A percentile compares a stretch with the other conserved stretches of the same genome.
Evolutionary conservation across 2,797 vertebrate genomes (phyloP).

Genomic region (Furcifer pardalis): DNA sequence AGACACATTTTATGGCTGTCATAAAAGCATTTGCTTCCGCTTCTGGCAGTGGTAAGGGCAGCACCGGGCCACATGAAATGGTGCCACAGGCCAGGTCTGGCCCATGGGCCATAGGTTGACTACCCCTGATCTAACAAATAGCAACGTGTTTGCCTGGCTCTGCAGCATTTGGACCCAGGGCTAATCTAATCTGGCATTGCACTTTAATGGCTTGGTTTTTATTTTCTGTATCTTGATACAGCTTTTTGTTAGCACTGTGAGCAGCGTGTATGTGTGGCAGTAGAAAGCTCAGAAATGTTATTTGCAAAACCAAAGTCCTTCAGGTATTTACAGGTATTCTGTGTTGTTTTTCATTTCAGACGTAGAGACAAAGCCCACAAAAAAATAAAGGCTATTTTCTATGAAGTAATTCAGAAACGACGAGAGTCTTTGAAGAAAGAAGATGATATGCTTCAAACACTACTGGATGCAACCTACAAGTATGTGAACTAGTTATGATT

Average conservation of each 20-base stretch:
- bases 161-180: too few species aligned
- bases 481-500: slow-evolving; percentile 66
- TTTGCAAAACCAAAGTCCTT: not conserved
- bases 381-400: slow-evolving; percentile 95
- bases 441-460: slow-evolving; percentile 94
- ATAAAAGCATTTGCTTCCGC: too few species aligned
- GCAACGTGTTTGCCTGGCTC: too few species aligned
- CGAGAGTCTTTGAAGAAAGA: slow-evolving; percentile 80
- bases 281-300: not conserved
- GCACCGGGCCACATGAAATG: too few species aligned
- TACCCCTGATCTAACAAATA: too few species aligned
- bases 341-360: slow-evolving; percentile 67
- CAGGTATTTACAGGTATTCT: not conserved
- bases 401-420: slow-evolving; percentile 90
- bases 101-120: too few species aligned
- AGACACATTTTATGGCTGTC: too few species aligned
- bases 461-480: slow-evolving; percentile 95
- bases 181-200: not conserved
- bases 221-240: not conserved
- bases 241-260: not conserved
- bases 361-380: slow-evolving; percentile 90
- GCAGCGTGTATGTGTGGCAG: not conserved
- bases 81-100: too few species aligned
- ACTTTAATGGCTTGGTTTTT: not conserved
- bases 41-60: too few species aligned